A percentile compares a stretch with the other conserved stretches of the same genome.
These are phyloP conservation scores for Thaumatotibia leucotreta DNA, from an alignment of 1,140 invertebrate species.

Conservation along the genomic window DNA sequence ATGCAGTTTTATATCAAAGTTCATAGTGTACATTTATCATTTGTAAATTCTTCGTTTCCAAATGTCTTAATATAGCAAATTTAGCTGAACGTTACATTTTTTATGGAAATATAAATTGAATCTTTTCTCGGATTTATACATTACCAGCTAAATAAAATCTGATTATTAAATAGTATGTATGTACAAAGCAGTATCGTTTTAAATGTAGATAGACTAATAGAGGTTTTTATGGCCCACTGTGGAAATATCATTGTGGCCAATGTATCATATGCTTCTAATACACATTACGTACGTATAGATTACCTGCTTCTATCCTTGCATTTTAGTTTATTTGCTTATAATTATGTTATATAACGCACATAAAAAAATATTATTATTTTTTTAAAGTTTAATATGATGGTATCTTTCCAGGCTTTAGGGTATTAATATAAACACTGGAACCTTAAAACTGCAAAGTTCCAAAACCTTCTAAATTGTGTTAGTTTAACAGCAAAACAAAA, in stretches of 20 bases:
- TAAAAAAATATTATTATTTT: too few relatives aligned
- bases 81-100: not conserved
- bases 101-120: not conserved
- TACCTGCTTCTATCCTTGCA: too few relatives aligned
- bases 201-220: not conserved
- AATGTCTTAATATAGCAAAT: not conserved
- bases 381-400: too few relatives aligned
- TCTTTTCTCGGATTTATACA: not conserved
- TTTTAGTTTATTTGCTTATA: not conserved
- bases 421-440: too few relatives aligned
- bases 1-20: not conserved
- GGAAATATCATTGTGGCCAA: too few relatives aligned
- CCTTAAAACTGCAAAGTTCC: too few relatives aligned
- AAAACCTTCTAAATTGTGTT: too few relatives aligned
- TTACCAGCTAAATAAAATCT: not conserved
- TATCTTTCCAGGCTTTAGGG: too few relatives aligned
- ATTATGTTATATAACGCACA: too few relatives aligned
- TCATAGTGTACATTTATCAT: not conserved
- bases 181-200: not conserved
- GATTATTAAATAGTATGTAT: not conserved
- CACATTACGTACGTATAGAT: too few relatives aligned
- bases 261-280: not conserved
- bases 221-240: too few relatives aligned
- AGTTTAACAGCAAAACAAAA: too few relatives aligned
- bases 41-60: not conserved